Conservation (phyloP, 1,140 invertebrate species). For the Drosophila pseudoananassae region DNA sequence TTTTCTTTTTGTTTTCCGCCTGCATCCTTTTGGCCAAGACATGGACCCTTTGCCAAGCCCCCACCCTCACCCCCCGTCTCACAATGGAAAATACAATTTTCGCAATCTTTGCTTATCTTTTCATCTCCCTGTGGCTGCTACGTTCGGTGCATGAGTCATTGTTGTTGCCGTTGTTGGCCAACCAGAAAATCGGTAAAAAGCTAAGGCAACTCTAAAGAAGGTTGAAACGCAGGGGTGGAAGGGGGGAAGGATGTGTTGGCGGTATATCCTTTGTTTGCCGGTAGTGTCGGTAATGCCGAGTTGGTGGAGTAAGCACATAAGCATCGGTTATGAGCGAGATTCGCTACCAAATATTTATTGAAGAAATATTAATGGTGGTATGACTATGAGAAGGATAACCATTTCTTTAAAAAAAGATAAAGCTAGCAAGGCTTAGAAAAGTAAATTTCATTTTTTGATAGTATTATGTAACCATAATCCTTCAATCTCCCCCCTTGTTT, state of each 20-base stretch:
- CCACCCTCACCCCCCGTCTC: slow-evolving; percentile 18
- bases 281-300: slow-evolving; percentile 49
- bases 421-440: no score
- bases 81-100: slow-evolving; percentile 80
- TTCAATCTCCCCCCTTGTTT: background rate
- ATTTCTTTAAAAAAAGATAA: no score
- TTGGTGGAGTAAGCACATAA: slow-evolving; percentile 39
- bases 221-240: background rate
- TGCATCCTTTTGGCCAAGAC: slow-evolving; percentile 56
- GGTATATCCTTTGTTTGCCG: slow-evolving; percentile 60
- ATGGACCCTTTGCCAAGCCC: slow-evolving; percentile 7
- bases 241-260: slow-evolving; percentile 30
- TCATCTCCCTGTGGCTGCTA: slow-evolving; percentile 64
- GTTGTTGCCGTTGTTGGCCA: slow-evolving; percentile 51
- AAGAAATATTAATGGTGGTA: background rate
- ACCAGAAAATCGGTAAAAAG: slow-evolving; percentile 61
- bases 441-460: no score
- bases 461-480: background rate
- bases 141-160: slow-evolving; percentile 42
- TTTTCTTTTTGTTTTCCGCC: slow-evolving; percentile 66
- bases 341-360: background rate
- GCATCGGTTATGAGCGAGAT: slow-evolving; percentile 32
- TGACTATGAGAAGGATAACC: background rate
- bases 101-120: slow-evolving; percentile 81
- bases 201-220: slow-evolving; percentile 48